Conservation (phyloP, 92 coral and sea anemone species). For the Porites evermanni region DNA sequence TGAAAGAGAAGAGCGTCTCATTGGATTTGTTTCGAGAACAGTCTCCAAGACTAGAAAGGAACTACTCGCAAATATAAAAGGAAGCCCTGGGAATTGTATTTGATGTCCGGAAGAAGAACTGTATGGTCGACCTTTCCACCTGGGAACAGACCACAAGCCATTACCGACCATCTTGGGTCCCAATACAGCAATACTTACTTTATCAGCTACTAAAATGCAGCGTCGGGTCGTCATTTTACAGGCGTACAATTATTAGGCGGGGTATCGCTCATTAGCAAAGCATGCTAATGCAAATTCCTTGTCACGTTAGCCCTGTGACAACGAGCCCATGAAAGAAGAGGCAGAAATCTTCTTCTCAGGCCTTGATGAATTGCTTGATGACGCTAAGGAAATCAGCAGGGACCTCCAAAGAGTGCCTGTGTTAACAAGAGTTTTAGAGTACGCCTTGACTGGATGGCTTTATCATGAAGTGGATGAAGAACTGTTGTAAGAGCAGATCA, state of each 20-base stretch:
- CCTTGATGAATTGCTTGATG: neutral
- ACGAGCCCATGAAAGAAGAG: too few relatives aligned
- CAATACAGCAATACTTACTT: neutral
- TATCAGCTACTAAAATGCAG: conserved; percentile 51
- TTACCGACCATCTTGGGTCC: conserved; percentile 46
- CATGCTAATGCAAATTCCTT: too few relatives aligned
- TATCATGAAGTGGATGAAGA: conserved; percentile 62
- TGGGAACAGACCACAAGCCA: conserved; percentile 2
- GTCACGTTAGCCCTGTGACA: too few relatives aligned
- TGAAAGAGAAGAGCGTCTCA: conserved; percentile 13
- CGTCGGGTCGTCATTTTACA: conserved; percentile 18
- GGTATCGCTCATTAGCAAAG: too few relatives aligned
- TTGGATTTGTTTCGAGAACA: too few relatives aligned
- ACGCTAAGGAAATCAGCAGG: conserved; percentile 46
- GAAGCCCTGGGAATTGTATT: too few relatives aligned
- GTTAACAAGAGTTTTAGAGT: too few relatives aligned
- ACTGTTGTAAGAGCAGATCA: conserved; percentile 37
- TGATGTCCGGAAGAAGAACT: conserved; percentile 36
- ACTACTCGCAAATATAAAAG: too few relatives aligned
- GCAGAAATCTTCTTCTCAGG: too few relatives aligned
- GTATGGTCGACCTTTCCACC: conserved; percentile 43
- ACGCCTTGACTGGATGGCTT: neutral
- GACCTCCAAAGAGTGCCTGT: neutral
- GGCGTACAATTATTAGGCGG: too few relatives aligned
- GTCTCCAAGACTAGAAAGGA: too few relatives aligned